phyloP scores from a whole-genome alignment of 2,797 vertebrate species.

The Fistularia tabacaria region DNA sequence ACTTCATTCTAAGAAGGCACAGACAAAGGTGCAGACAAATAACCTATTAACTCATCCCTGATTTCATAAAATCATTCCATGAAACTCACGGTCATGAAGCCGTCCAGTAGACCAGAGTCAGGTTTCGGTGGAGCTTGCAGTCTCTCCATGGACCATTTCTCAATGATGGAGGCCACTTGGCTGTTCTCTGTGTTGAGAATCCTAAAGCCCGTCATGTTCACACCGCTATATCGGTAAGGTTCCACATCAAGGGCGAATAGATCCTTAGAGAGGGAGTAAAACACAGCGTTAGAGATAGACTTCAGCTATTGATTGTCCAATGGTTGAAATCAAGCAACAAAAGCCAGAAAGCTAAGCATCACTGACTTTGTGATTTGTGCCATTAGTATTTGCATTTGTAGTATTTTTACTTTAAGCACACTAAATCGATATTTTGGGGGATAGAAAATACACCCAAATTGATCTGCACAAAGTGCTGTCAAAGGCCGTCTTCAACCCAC shows the following conservation, averaged over 20 bases:
- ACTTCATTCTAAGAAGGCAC: not conserved
- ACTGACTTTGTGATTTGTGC: too few species aligned
- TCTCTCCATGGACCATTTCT: slow-evolving; percentile 93
- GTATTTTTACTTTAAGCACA: too few species aligned
- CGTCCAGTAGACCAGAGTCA: slow-evolving; percentile 87
- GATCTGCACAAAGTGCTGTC: too few species aligned
- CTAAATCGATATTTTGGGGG: too few species aligned
- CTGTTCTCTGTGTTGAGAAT: slow-evolving; percentile 89
- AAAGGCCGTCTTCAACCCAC: too few species aligned
- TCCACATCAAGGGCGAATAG: slow-evolving; percentile 94
- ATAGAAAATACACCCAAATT: too few species aligned
- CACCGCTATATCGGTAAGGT: slow-evolving; percentile 92
- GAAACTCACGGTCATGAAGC: slow-evolving; percentile 93
- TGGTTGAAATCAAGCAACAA: too few species aligned
- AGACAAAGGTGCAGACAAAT: not conserved
- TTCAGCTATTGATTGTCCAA: too few species aligned
- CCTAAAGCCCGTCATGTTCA: slow-evolving; percentile 96
- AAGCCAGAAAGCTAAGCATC: too few species aligned
- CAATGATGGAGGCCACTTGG: slow-evolving; percentile 84
- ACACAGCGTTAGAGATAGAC: not conserved
- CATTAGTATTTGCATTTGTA: too few species aligned
- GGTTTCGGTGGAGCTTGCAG: slow-evolving; percentile 84
- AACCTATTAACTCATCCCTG: not conserved
- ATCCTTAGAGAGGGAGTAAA: slow-evolving; percentile 72
- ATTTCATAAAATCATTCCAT: not conserved